Base-by-base conservation (phyloP, 1,140 invertebrate genomes). In the Drosophila nannoptera region DNA sequence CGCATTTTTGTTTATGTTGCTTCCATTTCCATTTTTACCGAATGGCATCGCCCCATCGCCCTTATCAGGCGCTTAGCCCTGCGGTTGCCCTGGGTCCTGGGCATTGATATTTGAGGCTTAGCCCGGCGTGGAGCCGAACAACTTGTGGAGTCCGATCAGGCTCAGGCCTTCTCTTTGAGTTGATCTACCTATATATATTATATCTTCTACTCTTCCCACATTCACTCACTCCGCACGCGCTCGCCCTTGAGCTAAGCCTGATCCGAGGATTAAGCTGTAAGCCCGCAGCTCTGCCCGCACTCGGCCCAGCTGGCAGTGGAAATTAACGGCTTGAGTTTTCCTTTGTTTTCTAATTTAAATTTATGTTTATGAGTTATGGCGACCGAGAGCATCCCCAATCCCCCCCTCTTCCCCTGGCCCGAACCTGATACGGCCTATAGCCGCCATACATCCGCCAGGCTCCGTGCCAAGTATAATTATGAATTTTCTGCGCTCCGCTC, bases 291-390 rank as follows among this genome's bases (percentile, higher is more conserved):
- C 3, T 22, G 22, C 22, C 22, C 22, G 3, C 22, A 22, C 22
- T 22, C 22, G 3, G 22, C 22, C 22, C 22, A 22, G 22, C 32
- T 52, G 32, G 49, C 9, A 35, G 50, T 6, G 58, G 61, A 83
- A 83, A 83, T 83, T 78, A 83, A 83, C 75, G 72, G 63, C 62
- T 73, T 71, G 40, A n/a, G 40, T 8, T 43, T 84, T 84, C 80
- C 74, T 74, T 84, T 84, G 81, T 86, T 86, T 84, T 80, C 81
- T 80, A 84, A 84, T 84, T 86, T 84, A 84, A 84, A 84, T 84
- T 84, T 86, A 84, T 84, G 81, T 86, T 84, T 80, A 86, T 86
- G 77, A 84, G 70, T 86, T 77, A 84, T 84, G 76, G 36, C 36
- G n/a, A 38, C 4, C 38, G 22, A 31, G 7, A 52, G 12, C 32